Evolutionary conservation across 1,140 invertebrate genomes (phyloP), one percentile per base, ranked within the genome.

Genomic region (Pseudomyrmex flavicornis): DNA sequence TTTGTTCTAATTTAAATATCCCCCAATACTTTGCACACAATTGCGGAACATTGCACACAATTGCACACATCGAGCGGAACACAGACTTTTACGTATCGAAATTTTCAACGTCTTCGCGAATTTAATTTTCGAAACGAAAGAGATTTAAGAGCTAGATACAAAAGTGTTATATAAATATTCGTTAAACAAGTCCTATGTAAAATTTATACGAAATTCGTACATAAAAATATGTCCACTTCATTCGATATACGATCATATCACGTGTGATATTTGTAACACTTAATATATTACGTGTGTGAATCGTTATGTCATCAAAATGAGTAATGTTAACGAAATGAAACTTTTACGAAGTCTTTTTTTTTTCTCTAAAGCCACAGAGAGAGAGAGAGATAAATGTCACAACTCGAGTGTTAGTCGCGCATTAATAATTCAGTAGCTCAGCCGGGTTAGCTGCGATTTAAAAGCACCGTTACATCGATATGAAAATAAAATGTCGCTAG

Each of bases 381-480:
- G 35, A 35, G 35, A 35, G 35, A 35, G 35, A 35, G 35, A 35
- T 35, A 35, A 35, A 35, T 52, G 13, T 52, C 50, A 52, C 50
- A 58, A 58, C 35, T 69, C 54, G 20, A 79, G 15, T 59, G 20
- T 70, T 59, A 79, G 56, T 17, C 7, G 17, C 50, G 35, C 35
- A 79, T 68, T 77, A 68, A 68, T 48, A 59, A 80, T 76, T 35
- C 61, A 76, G 59, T 48, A 48, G 12, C 22, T 58, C 10, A 44
- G n/a, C 22, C 17, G 17, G 13, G n/a, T 17, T 54, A 66, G 17
- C 20, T n/a, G 26, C 35, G 44, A 80, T 70, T 70, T 44, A 12
- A 26, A 5, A 44, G 12, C 65, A 22, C 7, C 20, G 44, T 61
- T 35, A 35, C 56, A 22, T 59, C 17, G 35, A 70, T 15, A 26